phyloP scores from a whole-genome alignment of 2,888 invertebrate genomes.

The Venusia cambrica region DNA sequence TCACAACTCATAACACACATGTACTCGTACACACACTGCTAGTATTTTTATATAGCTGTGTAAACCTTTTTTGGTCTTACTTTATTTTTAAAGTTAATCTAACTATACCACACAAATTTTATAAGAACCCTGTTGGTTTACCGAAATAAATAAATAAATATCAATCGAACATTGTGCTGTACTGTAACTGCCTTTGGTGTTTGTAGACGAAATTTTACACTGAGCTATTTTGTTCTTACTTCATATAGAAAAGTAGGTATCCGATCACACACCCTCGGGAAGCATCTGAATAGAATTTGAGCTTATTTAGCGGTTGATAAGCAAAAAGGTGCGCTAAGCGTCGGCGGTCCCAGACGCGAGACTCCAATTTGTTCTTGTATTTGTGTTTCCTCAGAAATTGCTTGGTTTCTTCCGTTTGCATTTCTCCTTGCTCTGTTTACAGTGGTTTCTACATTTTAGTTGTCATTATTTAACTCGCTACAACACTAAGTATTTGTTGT shows the following conservation, averaged over 20 bases:
- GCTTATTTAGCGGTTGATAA: constrained; percentile 24
- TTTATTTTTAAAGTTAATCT: too few relatives aligned
- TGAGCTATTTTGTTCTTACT: constrained; percentile 16
- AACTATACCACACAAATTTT: too few relatives aligned
- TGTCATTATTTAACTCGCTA: constrained; percentile 8
- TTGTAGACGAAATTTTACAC: too few relatives aligned
- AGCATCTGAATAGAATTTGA: constrained; percentile 24
- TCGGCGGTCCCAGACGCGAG: constrained; percentile 20
- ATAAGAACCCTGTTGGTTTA: too few relatives aligned
- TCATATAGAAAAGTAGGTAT: constrained; percentile 15
- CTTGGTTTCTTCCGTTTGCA: constrained; percentile 19
- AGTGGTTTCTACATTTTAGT: constrained; percentile 16
- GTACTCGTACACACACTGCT: too few relatives aligned
- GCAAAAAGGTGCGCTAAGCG: constrained; percentile 26
- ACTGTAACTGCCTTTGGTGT: too few relatives aligned
- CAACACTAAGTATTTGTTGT: too few relatives aligned
- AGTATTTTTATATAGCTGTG: too few relatives aligned
- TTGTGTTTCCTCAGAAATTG: constrained; percentile 23
- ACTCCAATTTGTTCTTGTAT: constrained; percentile 24
- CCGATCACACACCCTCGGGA: constrained; percentile 22
- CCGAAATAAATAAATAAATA: too few relatives aligned
- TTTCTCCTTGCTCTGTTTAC: constrained; percentile 17
- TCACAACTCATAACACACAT: too few relatives aligned
- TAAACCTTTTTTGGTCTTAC: too few relatives aligned
- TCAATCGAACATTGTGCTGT: too few relatives aligned